Evolutionary conservation across 2,797 vertebrate species (phyloP), one percentile per base, ranked within the genome.

Genomic region (Phoebastria nigripes): DNA sequence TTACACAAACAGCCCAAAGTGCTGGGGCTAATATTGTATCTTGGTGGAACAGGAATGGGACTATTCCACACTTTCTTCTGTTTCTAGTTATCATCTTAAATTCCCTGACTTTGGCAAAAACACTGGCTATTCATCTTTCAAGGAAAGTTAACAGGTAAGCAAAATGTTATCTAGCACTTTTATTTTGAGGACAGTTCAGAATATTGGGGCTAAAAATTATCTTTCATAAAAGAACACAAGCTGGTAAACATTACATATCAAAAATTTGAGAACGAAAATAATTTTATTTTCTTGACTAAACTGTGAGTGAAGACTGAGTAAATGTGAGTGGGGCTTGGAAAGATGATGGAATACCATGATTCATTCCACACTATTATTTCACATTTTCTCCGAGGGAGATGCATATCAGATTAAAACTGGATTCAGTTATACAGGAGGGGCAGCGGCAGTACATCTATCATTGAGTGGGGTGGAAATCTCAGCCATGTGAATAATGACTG

Each of bases 51-150:
- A 59, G 11, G 28, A 67, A 79, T 19, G 14, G 24, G 41, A 71
- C 55, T 72, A 21, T 78, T 93, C 7, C 51, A 79, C 5, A 5
- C 26, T 87, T 92, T 47, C 47, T 90, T 59, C 71, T 74, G 19
- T 58, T 92, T 94, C 49, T 44, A 90, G 66, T 85, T 85, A 89
- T 55, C 61, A 59, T 35, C 41, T 71, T 54, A 70, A 94, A 92
- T 82, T 82, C 25, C 70, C 72, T 56, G 66, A 94, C 90, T 90
- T 92, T 87, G 66, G 56, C 69, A 84, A 83, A 96, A 97, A 10
- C 31, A 80, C 15, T 24, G 49, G 42, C 73, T 86, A 77, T 80
- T 93, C 33, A 78, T 93, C 85, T 67, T 90, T 44, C 55, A 82
- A 29, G 18, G 67, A 31, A 87, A 96, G 72, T 42, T 87, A 93